Conservation (phyloP, 2,113 vertebrate species). For the Vidua chalybeata region DNA sequence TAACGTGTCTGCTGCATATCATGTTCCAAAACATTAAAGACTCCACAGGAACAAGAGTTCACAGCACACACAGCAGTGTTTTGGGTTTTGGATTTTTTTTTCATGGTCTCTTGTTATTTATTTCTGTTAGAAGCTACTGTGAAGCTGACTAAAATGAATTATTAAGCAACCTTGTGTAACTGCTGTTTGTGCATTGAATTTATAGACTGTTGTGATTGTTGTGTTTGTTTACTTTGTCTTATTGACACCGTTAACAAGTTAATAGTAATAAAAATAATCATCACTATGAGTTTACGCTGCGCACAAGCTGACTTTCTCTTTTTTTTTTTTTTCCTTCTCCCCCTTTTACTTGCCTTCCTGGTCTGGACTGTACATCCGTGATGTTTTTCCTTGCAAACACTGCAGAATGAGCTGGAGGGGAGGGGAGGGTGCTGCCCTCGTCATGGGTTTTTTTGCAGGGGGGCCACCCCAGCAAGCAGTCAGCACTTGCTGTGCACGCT, state of each 20-base stretch:
- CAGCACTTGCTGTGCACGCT: neutral
- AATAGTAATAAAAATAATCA: neutral
- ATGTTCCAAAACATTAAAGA: slow-evolving; percentile 43
- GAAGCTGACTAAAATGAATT: slow-evolving; percentile 47
- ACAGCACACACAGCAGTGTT: neutral
- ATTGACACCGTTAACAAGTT: neutral
- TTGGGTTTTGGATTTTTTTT: neutral
- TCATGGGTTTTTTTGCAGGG: neutral
- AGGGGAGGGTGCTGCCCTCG: neutral
- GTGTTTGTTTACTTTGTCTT: neutral
- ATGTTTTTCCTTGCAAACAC: neutral
- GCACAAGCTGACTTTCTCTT: neutral
- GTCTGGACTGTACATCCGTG: neutral
- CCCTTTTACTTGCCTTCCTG: neutral
- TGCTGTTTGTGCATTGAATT: neutral
- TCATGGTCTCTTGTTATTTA: neutral
- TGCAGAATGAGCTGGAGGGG: neutral
- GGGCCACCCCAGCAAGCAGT: neutral
- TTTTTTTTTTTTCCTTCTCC: accelerated
- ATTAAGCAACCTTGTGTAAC: slow-evolving; percentile 28
- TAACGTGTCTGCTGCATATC: neutral
- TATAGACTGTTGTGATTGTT: neutral
- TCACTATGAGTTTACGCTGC: neutral
- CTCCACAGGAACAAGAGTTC: slow-evolving; percentile 10
- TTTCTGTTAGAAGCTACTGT: slow-evolving; percentile 39